Percentiles rank a stretch among this genome's conserved stretches.
phyloP scores from a whole-genome alignment of 2,888 invertebrate genomes.

The Drepana falcataria region DNA sequence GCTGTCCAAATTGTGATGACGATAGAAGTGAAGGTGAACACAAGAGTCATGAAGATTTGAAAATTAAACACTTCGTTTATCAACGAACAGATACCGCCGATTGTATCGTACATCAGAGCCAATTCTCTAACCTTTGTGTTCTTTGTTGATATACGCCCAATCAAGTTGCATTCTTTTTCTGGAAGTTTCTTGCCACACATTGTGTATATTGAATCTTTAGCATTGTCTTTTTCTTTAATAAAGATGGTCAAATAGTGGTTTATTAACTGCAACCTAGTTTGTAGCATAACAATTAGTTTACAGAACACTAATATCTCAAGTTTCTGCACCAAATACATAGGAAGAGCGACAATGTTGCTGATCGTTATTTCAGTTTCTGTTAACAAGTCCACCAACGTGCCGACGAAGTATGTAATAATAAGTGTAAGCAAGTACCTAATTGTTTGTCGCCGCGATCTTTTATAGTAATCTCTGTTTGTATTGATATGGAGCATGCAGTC shows the following conservation, averaged over 20 bases:
- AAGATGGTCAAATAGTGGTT: conserved; percentile 39
- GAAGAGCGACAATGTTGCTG: conserved; percentile 16
- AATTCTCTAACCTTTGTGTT: conserved; percentile 43
- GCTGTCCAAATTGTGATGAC: conserved; percentile 48
- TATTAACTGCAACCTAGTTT: conserved; percentile 31
- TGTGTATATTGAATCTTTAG: conserved; percentile 25
- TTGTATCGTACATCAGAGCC: conserved; percentile 36
- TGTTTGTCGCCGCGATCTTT: conserved; percentile 20
- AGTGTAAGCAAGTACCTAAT: conserved; percentile 18
- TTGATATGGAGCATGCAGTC: conserved; percentile 31
- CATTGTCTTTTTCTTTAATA: conserved; percentile 26
- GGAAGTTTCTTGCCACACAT: conserved; percentile 21
- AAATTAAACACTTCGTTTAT: conserved; percentile 50
- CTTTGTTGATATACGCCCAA: conserved; percentile 26
- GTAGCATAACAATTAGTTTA: conserved; percentile 36
- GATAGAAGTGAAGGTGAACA: conserved; percentile 46
- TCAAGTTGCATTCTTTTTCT: conserved; percentile 25
- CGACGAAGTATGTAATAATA: conserved; percentile 16
- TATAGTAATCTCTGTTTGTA: conserved; percentile 28
- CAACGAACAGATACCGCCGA: conserved; percentile 38
- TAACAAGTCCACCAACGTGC: conserved; percentile 18
- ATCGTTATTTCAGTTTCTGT: conserved; percentile 12
- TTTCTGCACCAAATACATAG: conserved; percentile 35
- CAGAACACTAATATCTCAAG: conserved; percentile 42
- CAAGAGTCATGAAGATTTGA: conserved; percentile 48